Base-by-base conservation (phyloP, 2,797 vertebrate species). In the Malurus splendens region DNA sequence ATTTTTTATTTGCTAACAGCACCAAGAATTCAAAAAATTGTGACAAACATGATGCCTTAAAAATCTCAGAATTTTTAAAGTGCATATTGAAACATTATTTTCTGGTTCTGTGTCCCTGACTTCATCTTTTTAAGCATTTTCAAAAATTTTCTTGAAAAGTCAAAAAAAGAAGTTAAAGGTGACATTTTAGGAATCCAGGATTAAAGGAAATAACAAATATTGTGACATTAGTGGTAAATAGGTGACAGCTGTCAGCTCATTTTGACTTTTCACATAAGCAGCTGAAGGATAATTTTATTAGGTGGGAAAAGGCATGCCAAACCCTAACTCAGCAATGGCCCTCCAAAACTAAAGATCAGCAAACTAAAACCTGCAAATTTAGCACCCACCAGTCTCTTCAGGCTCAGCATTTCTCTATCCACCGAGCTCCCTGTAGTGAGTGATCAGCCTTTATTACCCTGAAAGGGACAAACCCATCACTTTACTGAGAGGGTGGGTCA, bases 361-460 rank as follows among this genome's bases (percentile, higher is more conserved):
- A 82, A 88, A 70, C 14, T 59, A 72, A 83, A 91, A 61, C 23
- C 7, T 16, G 23, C 19, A 52, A 70, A 70, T 86, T 56, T 36
- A 66, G 52, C 0, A 2, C 28, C 44, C 30, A n/a, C 17, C 27
- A 56, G 12, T 42, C 41, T 73, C 48, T 60, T 42, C 17, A 76
- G 73, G 67, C 48, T 86, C 45, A 78, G 33, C 18, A n/a, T 5
- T 12, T 20, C 32, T 75, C 59, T 59, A 42, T n/a, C 38, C 60
- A 59, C 27, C 0, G 1, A 75, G 44, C 11, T 62, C 18, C 24
- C 74, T 36, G 38, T 2, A 18, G 27, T 0, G 8, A 50, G n/a
- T 18, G 9, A 56, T 18, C 33, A 64, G 54, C 4, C 30, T 70
- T 44, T 65, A 28, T 48, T 44, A 12, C 41, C 14, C 14, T 28